Conservation (phyloP, 53 echinoderm and acorn worm species). For the Hippasteria phrygiana region DNA sequence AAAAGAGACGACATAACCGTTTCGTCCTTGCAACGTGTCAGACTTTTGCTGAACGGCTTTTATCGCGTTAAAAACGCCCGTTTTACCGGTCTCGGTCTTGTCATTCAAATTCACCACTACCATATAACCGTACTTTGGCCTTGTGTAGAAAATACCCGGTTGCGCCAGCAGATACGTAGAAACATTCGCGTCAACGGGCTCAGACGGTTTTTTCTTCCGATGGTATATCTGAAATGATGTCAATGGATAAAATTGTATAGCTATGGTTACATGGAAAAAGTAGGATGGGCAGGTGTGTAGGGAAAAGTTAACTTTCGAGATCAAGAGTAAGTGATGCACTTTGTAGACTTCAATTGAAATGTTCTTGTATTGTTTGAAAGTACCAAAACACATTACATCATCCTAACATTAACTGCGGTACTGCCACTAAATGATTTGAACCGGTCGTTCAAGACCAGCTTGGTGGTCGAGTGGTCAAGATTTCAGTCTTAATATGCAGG, state of each 20-base stretch:
- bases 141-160: constrained; percentile 14
- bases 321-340: too few species aligned
- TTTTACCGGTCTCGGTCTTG: background rate
- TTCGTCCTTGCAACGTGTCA: constrained; percentile 10
- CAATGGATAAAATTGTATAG: background rate
- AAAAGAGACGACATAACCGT: constrained; percentile 24
- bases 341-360: too few species aligned
- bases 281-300: background rate
- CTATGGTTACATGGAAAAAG: background rate
- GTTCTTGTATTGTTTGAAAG: too few species aligned
- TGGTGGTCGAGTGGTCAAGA: too few species aligned
- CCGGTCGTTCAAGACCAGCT: too few species aligned
- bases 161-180: background rate
- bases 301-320: background rate
- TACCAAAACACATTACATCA: too few species aligned
- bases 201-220: background rate
- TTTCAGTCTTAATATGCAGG: too few species aligned
- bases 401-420: too few species aligned
- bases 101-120: background rate
- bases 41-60: constrained; percentile 16
- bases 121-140: constrained; percentile 9
- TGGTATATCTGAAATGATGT: background rate
- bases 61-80: background rate
- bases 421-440: too few species aligned
- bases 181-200: background rate